Conservation (phyloP, 1,140 invertebrate genomes). For the Scylla paramamosain region DNA sequence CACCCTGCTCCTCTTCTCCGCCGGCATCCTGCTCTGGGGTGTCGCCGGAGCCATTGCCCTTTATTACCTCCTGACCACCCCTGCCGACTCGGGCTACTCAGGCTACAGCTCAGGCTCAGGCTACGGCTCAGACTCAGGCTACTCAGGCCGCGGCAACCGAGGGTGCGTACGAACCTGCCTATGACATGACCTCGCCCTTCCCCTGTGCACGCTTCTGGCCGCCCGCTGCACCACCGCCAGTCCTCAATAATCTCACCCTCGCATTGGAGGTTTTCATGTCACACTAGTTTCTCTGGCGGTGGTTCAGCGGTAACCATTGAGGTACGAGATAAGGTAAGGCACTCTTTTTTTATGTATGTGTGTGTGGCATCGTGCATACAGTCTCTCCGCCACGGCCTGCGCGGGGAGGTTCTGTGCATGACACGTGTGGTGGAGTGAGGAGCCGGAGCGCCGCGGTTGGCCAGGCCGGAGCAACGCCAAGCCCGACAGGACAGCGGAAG, state of each 20-base stretch:
- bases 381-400: background rate
- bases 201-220: conserved; percentile 72
- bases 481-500: background rate
- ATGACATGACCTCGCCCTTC: conserved; percentile 65
- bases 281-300: conserved; percentile 42
- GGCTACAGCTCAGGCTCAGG: conserved; percentile 70
- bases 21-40: conserved; percentile 77
- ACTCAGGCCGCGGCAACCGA: conserved; percentile 60
- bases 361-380: background rate
- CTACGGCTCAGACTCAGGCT: conserved; percentile 66
- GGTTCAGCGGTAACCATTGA: conserved; percentile 67
- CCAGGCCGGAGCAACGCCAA: background rate
- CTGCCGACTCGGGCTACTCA: conserved; percentile 74
- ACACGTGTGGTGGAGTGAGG: background rate
- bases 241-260: background rate
- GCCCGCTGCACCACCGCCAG: conserved; percentile 71
- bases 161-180: conserved; percentile 74
- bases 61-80: conserved; percentile 77
- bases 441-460: background rate
- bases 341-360: background rate
- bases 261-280: background rate
- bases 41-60: conserved; percentile 77
- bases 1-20: conserved; percentile 77
- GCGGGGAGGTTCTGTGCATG: background rate
- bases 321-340: conserved; percentile 55